Evolutionary conservation across 2,888 invertebrate species (phyloP).

Genomic region (Apamea anceps): DNA sequence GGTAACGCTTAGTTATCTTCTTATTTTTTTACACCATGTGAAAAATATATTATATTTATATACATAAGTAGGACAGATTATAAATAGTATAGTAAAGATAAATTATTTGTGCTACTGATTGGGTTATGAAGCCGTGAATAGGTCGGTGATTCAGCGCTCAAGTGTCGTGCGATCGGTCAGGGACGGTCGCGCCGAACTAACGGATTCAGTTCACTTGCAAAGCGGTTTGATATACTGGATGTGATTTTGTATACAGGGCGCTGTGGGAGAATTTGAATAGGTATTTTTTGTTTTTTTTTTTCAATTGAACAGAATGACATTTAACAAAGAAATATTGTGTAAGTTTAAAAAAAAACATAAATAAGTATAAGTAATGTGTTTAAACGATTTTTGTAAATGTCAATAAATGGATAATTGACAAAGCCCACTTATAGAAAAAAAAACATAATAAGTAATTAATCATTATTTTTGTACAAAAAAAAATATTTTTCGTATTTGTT

Average conservation of each 20-base stretch:
- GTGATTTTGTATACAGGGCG: slow-evolving; percentile 6
- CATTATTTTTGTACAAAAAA: too few relatives aligned
- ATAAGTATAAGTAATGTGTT: neutral
- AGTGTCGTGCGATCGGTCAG: slow-evolving; percentile 46
- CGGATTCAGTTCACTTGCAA: slow-evolving; percentile 24
- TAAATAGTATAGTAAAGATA: neutral
- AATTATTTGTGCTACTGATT: slow-evolving; percentile 17
- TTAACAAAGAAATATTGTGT: neutral
- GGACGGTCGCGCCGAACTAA: slow-evolving; percentile 20
- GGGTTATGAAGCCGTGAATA: slow-evolving; percentile 25
- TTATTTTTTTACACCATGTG: too few relatives aligned
- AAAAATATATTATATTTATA: too few relatives aligned
- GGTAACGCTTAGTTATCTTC: too few relatives aligned
- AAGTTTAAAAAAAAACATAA: neutral
- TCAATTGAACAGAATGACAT: neutral
- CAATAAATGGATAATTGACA: too few relatives aligned
- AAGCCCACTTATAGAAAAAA: too few relatives aligned
- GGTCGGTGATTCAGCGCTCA: slow-evolving; percentile 38
- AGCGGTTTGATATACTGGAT: neutral
- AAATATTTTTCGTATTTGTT: neutral
- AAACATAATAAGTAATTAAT: too few relatives aligned
- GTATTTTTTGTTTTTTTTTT: neutral
- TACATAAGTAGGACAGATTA: neutral
- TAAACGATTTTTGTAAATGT: neutral
- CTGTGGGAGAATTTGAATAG: neutral